Evolutionary conservation across 2,888 invertebrate genomes (phyloP), one percentile per base, ranked within the genome.

Genomic region (Argyresthia albistria): DNA sequence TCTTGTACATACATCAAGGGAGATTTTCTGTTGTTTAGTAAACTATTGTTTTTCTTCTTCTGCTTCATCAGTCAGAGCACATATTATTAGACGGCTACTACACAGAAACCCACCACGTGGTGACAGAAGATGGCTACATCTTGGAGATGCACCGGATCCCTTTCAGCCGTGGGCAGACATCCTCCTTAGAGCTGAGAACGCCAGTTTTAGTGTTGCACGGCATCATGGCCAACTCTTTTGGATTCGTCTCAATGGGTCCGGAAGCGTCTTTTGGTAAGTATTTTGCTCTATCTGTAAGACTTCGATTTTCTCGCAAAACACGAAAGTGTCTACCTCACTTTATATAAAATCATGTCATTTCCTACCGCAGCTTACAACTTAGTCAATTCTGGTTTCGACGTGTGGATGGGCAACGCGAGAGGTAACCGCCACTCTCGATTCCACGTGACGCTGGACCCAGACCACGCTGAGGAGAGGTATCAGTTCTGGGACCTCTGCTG

Each of bases 341-440:
- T n/a, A n/a, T n/a, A n/a, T n/a, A n/a, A 11, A 36, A 25, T n/a
- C n/a, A n/a, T n/a, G n/a, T n/a, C n/a, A n/a, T n/a, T n/a, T n/a
- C n/a, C n/a, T n/a, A n/a, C n/a, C n/a, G n/a, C 45, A 95, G 95
- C 78, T 60, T 93, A 89, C 78, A 88, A 90, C 66, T 82, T 93
- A 45, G 89, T 91, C 0, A 91, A 93, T 58, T 78, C 78, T 14
- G 92, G 93, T 0, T 93, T 90, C 60, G 93, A 93, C 64, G 91
- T 93, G 0, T 97, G 96, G 96, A 66, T 97, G 66, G 95, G 94
- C 0, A 97, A 97, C 71, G 90, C 91, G 10, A 82, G 96, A 54
- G 96, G 96, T 2, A 95, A 93, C 68, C 88, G 84, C 0, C 93
- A 93, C 70, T 91, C 92, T 0, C 87, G 89, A 35, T 79, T 73